Evolutionary conservation across 1,140 invertebrate species (phyloP), one percentile per base, ranked within the genome.

Genomic region (Adelges cooleyi): DNA sequence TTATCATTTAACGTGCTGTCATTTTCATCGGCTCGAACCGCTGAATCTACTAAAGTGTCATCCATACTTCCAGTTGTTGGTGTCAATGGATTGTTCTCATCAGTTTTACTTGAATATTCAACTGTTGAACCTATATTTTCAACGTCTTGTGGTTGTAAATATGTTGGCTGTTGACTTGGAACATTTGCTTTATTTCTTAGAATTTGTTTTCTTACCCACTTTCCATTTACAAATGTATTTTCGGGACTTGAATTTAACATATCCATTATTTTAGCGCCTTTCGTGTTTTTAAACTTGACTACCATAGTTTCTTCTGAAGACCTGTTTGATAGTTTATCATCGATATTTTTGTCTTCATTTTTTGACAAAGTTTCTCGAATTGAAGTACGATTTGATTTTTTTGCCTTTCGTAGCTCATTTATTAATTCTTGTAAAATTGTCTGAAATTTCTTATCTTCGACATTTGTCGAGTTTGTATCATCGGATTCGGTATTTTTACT

Each of bases 341-440:
- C 1, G 3, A 10, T 17, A 25, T 25, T n/a, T 40, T 42, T 40
- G 11, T 56, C 20, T n/a, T n/a, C n/a, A n/a, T n/a, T n/a, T n/a
- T n/a, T n/a, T n/a, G n/a, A n/a, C n/a, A n/a, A n/a, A n/a, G n/a
- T n/a, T n/a, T n/a, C n/a, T n/a, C n/a, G 9, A n/a, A 18, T 2
- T 13, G 4, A 42, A 44, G 1, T 18, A 13, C 36, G 18, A 42
- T 44, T 59, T 27, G 27, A 9, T 8, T 33, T 18, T 9, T 62
- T 46, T 4, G 56, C 0, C 4, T 46, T 62, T 20, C 44, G 20
- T 22, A 33, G 13, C 46, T 46, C 44, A 0, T 48, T 25, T 27
- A 62, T 62, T 29, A 62, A 15, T 13, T 62, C 17, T 18, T 62
- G 29, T n/a, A 62, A 48, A 48, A 62, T 9, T 20, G 18, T 48